These are phyloP conservation scores for Callocephalon fimbriatum DNA, from an alignment of 2,113 vertebrate genomes.

Conservation along the genomic window DNA sequence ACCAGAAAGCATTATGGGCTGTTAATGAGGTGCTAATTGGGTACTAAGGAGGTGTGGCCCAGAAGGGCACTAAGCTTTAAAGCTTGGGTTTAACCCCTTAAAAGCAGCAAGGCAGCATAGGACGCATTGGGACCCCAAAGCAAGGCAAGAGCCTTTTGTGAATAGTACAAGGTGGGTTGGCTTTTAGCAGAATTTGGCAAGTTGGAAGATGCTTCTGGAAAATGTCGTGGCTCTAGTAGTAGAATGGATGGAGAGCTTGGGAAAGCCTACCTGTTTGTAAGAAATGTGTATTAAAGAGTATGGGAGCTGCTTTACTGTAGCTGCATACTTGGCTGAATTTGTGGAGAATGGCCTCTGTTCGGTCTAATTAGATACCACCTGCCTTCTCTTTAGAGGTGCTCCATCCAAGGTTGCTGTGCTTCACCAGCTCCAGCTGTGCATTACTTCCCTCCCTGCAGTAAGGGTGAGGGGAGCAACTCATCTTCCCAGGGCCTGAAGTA, in stretches of 20 bases:
- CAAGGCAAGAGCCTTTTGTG: background rate
- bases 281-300: background rate
- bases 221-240: background rate
- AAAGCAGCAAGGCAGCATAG: background rate
- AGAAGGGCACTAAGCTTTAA: background rate
- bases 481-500: background rate
- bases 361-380: background rate
- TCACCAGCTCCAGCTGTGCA: accelerated
- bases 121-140: accelerated
- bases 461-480: background rate
- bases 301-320: background rate
- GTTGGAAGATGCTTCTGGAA: background rate
- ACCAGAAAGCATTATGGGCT: background rate
- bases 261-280: background rate
- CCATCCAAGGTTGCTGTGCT: background rate
- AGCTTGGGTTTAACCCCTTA: background rate
- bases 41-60: background rate
- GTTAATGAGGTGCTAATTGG: background rate
- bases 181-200: background rate
- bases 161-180: background rate
- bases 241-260: background rate
- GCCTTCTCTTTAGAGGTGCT: background rate
- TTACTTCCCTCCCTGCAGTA: background rate
- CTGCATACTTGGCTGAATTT: background rate
- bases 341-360: background rate